Base-by-base conservation (phyloP, 2,797 vertebrate genomes). In the Spizella passerina region DNA sequence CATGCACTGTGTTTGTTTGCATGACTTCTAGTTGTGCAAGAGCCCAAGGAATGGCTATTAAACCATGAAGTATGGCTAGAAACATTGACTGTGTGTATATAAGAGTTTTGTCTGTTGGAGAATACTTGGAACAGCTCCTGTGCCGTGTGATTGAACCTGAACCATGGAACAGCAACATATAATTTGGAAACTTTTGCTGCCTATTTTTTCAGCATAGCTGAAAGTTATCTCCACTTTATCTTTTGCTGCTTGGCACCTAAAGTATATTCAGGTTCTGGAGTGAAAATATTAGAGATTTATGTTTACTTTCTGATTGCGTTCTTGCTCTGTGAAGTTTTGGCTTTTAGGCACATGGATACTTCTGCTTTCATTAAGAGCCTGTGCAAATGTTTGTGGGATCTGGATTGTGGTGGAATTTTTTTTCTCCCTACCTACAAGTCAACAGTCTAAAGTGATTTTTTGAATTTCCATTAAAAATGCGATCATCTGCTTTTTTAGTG, bases 331-430 rank as follows among this genome's bases (percentile, higher is more conserved):
- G 9, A 70, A 68, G 41, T 59, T 78, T 61, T 49, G 41, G 0
- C 8, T 59, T 90, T 88, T 32, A 68, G 43, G 30, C 30, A 50
- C 23, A 3, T 46, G 16, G 29, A 26, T 86, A 39, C 7, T 72
- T 86, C 34, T 56, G 14, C 27, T 68, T 73, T 75, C 30, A 24
- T 79, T 46, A 57, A 78, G 34, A 71, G 7, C 16, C 9, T 18
- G 6, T 43, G 43, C n/a, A 72, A 29, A 65, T 63, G 11, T 56
- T 65, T 91, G 36, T 3, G 17, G 70, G 38, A 52, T 65, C 27
- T 60, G n/a, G 69, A 46, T 30, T 53, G 4, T 50, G 6, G 8
- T 59, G 17, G 0, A 0, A 0, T 7, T 24, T 68, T 57, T 68
- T 53, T 7, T 26, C 14, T 11, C 16, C 17, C 14, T 4, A 3